Percentiles rank a stretch among this genome's conserved stretches.
Conservation (phyloP, 1,140 invertebrate species). For the Aphelenchoides avenae region DNA sequence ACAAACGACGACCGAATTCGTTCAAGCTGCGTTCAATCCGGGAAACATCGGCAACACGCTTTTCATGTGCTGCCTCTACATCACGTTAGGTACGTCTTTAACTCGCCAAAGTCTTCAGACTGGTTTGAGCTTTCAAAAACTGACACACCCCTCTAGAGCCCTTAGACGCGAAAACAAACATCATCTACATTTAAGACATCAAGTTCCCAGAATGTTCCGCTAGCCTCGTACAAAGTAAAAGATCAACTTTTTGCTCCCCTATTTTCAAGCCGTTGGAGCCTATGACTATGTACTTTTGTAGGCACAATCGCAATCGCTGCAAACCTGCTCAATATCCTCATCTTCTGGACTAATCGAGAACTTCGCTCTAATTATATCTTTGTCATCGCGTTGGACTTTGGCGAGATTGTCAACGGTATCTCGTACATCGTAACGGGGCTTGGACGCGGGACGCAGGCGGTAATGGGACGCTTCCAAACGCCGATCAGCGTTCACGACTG, state of each 20-base stretch:
- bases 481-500: constrained; percentile 21
- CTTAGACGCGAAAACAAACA: no score
- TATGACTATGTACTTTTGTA: no score
- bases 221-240: no score
- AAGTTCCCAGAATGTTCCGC: no score
- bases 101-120: no score
- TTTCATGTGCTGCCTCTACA: constrained; percentile 22
- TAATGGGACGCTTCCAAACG: constrained; percentile 5
- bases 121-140: no score
- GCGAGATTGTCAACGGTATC: constrained; percentile 23
- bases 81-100: constrained; percentile 12
- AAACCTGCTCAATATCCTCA: constrained; percentile 21
- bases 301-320: constrained; percentile 20
- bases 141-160: no score
- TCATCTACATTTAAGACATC: no score
- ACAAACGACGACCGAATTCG: no score
- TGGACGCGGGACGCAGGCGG: constrained; percentile 17
- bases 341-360: constrained; percentile 25
- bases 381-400: constrained; percentile 23
- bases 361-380: constrained; percentile 23
- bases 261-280: no score
- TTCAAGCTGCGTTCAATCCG: no score
- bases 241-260: no score
- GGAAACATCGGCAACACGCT: constrained; percentile 4
- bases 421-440: constrained; percentile 24